Base-by-base conservation (phyloP, 2,888 invertebrate species). In the Nasonovia ribisnigri region DNA sequence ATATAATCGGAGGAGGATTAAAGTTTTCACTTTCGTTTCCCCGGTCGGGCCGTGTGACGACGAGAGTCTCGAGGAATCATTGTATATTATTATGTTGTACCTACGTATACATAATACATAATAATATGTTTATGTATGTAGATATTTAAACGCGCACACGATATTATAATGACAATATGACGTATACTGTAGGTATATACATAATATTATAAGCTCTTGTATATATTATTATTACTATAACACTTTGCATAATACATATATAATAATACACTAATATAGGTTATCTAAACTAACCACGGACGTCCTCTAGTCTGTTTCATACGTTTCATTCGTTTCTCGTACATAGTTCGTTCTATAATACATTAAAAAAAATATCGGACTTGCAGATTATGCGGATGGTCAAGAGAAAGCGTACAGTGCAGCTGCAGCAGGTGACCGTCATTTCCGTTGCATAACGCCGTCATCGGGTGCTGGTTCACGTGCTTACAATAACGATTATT, bases 1-100 rank as follows among this genome's bases (percentile, higher is more conserved):
- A 16, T 36, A 48, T n/a, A 84, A n/a, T 16, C 84, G 20, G 48
- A 48, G 42, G 36, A 2, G 36, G 77, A 77, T 36, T 43, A 54
- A 91, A 91, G n/a, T 84, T n/a, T 91, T 91, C 84, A 84, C 91
- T 84, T 91, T 91, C 84, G 16, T 91, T 91, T 36, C 46, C 26
- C 67, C 11, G n/a, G 42, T 54, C 54, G 29, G 29, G 13, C 16
- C 57, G 26, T 13, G 1, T 16, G 67, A 90, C 20, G 67, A 77
- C 20, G 67, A 77, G 16, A 36, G 67, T 36, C 16, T 6, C n/a
- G 36, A 77, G 2, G 36, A 77, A 77, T 77, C 77, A n/a, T 11
- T 20, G 20, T 5, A 77, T 57, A 2, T 8, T 57, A 57, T 57
- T 57, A 57, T 57, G 8, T 57, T 26, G 26, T 26, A 54, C 0